A percentile compares a stretch with the other conserved stretches of the same genome.
Evolutionary conservation across 1,140 invertebrate genomes (phyloP).

Genomic region (Phocides pigmalion): DNA sequence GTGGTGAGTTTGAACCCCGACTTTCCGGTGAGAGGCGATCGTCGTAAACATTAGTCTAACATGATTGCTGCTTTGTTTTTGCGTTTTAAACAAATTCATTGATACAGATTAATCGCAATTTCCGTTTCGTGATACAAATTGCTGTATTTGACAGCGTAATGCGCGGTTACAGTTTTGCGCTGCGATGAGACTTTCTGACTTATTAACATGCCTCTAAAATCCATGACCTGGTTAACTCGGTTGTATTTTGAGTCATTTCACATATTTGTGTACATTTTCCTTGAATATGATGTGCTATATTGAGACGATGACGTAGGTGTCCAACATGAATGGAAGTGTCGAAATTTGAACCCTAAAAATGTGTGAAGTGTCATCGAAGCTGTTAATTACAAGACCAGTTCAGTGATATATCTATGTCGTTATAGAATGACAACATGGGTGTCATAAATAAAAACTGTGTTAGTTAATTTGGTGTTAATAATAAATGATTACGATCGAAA

Average conservation of each 20-base stretch:
- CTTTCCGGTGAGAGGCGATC: too few species aligned
- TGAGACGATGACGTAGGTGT: slow-evolving; percentile 9
- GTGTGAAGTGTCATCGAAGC: not conserved
- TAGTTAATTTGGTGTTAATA: too few species aligned
- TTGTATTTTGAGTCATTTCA: slow-evolving; percentile 24
- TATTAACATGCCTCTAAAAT: slow-evolving; percentile 20
- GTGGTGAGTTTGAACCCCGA: too few species aligned
- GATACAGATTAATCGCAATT: not conserved
- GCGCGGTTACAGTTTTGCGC: slow-evolving; percentile 5
- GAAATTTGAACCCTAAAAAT: slow-evolving; percentile 5
- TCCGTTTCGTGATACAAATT: slow-evolving; percentile 6
- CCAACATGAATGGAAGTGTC: slow-evolving; percentile 1
- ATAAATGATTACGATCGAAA: too few species aligned
- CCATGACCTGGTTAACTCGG: slow-evolving; percentile 29
- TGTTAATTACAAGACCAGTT: not conserved
- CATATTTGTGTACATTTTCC: slow-evolving; percentile 20
- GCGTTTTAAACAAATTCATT: not conserved
- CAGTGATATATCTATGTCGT: not conserved
- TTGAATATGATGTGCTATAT: slow-evolving; percentile 25
- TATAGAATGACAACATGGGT: not conserved
- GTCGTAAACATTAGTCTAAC: too few species aligned
- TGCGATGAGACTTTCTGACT: slow-evolving; percentile 9
- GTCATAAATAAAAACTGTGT: too few species aligned
- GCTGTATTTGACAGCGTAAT: slow-evolving; percentile 7
- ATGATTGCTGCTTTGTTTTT: too few species aligned